Percentiles rank a stretch among this genome's conserved stretches.
These are phyloP conservation scores for Lateolabrax maculatus DNA, from an alignment of 2,797 vertebrate species.

Conservation along the genomic window DNA sequence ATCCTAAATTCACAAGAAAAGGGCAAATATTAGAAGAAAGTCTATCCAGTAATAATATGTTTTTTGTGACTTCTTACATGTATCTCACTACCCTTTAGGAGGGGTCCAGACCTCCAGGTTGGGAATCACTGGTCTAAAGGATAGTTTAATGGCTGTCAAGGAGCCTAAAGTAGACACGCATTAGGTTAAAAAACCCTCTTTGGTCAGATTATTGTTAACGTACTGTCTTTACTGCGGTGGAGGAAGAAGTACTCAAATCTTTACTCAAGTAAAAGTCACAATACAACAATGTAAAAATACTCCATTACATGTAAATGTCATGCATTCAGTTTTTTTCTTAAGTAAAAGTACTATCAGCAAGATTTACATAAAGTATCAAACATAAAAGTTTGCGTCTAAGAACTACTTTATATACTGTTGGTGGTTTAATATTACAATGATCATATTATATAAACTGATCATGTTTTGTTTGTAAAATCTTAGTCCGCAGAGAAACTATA, in stretches of 20 bases:
- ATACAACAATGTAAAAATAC: neutral
- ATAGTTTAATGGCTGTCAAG: neutral
- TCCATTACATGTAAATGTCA: neutral
- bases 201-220: neutral
- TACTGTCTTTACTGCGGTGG: neutral
- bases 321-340: neutral
- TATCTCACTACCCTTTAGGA: neutral
- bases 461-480: too few relatives aligned
- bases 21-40: neutral
- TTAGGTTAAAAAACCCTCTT: neutral
- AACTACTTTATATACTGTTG: neutral
- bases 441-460: too few relatives aligned
- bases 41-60: neutral
- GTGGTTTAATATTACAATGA: neutral
- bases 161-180: neutral
- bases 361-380: neutral
- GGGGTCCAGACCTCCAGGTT: neutral
- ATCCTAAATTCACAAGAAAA: conserved; percentile 4
- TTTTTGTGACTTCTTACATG: neutral
- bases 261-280: neutral
- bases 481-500: too few relatives aligned
- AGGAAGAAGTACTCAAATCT: neutral
- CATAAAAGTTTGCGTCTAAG: too few relatives aligned
- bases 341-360: neutral
- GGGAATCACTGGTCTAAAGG: neutral